Evolutionary conservation across 1,140 invertebrate species (phyloP).

Genomic region (Dreissena polymorpha): DNA sequence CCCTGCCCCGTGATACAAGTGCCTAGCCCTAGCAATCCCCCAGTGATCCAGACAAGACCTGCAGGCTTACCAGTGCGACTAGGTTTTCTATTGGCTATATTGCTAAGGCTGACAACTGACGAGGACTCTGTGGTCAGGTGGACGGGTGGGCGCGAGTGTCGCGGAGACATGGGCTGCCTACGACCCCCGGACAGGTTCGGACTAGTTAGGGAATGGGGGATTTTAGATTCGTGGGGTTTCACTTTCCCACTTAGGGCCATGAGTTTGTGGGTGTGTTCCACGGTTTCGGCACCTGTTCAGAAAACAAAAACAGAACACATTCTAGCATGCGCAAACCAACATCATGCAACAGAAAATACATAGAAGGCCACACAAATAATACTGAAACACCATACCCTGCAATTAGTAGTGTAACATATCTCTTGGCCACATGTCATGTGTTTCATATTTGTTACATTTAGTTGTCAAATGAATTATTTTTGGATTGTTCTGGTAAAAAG

Average conservation of each 20-base stretch:
- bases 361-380: background rate
- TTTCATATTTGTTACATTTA: no score
- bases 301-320: slow-evolving; percentile 55
- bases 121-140: slow-evolving; percentile 96
- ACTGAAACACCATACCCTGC: slow-evolving; percentile 2
- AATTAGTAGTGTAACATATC: no score
- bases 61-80: slow-evolving; percentile 86
- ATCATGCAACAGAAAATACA: slow-evolving; percentile 45
- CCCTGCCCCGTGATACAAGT: no score
- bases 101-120: slow-evolving; percentile 95
- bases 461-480: no score
- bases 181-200: slow-evolving; percentile 83
- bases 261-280: slow-evolving; percentile 96
- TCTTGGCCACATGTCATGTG: no score
- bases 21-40: no score
- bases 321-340: slow-evolving; percentile 38
- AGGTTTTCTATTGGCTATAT: slow-evolving; percentile 92
- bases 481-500: no score
- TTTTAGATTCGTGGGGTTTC: slow-evolving; percentile 82
- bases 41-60: background rate
- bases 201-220: slow-evolving; percentile 78
- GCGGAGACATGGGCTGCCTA: slow-evolving; percentile 82
- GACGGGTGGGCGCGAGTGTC: slow-evolving; percentile 86
- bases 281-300: slow-evolving; percentile 90
- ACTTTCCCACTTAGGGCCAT: slow-evolving; percentile 93